A percentile compares a stretch with the other conserved stretches of the same genome.
Evolutionary conservation across 2,888 invertebrate genomes (phyloP).

Genomic region (Furcula furcula): DNA sequence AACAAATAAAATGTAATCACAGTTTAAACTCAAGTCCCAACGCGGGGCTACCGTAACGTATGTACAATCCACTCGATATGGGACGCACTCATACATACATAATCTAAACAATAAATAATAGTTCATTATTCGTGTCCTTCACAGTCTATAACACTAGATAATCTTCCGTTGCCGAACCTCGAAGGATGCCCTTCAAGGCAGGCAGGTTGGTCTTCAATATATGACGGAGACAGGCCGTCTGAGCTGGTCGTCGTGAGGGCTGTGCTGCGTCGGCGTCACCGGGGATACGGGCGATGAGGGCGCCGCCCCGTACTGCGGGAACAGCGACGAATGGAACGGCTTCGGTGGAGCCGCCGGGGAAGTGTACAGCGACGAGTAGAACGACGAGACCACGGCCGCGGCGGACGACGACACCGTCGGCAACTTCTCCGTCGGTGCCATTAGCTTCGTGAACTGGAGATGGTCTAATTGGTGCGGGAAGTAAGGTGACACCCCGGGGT

Average conservation of each 20-base stretch:
- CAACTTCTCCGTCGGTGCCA: slow-evolving; percentile 73
- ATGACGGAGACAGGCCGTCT: slow-evolving; percentile 87
- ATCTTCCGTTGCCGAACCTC: slow-evolving; percentile 48
- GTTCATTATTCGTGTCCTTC: slow-evolving; percentile 40
- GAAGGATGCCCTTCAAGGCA: slow-evolving; percentile 60
- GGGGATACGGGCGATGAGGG: slow-evolving; percentile 74
- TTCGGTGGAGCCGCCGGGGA: slow-evolving; percentile 77
- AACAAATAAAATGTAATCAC: slow-evolving; percentile 69
- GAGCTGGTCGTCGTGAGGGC: slow-evolving; percentile 82
- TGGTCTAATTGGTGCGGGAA: slow-evolving; percentile 89
- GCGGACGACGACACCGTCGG: slow-evolving; percentile 72
- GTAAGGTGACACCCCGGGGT: slow-evolving; percentile 86
- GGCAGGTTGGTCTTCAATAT: slow-evolving; percentile 82
- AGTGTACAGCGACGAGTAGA: slow-evolving; percentile 86
- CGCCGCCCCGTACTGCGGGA: slow-evolving; percentile 76
- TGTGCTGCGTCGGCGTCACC: slow-evolving; percentile 68
- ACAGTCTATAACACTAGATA: slow-evolving; percentile 56
- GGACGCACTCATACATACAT: slow-evolving; percentile 59
- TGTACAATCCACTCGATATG: slow-evolving; percentile 73
- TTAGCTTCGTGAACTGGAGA: slow-evolving; percentile 83
- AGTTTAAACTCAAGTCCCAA: slow-evolving; percentile 61
- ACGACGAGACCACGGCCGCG: slow-evolving; percentile 84
- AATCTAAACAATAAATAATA: slow-evolving; percentile 68
- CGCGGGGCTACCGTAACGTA: slow-evolving; percentile 53
- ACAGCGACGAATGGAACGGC: slow-evolving; percentile 76